These are phyloP conservation scores for Elmis aenea DNA, from an alignment of 2,888 invertebrate genomes.

Conservation along the genomic window DNA sequence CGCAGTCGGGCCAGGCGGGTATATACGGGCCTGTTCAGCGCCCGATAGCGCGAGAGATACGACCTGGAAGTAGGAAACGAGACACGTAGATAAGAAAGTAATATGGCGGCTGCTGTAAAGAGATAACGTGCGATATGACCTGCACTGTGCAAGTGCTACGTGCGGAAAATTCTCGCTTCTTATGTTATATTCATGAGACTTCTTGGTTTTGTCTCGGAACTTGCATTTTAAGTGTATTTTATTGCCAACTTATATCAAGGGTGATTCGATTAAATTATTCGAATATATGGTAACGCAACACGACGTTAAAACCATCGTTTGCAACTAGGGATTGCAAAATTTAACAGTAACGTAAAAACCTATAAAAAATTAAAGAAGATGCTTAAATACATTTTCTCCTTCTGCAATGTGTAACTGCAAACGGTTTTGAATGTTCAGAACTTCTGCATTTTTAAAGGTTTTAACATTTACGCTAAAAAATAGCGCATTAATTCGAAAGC, in stretches of 20 bases:
- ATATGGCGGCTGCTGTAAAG: conserved; percentile 45
- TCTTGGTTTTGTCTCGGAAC: conserved; percentile 8
- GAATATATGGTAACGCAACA: too few relatives aligned
- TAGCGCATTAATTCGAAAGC: too few relatives aligned
- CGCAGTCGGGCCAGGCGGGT: conserved; percentile 23
- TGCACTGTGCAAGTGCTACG: conserved; percentile 29
- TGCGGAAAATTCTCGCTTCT: conserved; percentile 20
- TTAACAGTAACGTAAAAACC: too few relatives aligned
- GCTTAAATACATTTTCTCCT: too few relatives aligned
- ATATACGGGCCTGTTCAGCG: conserved; percentile 38
- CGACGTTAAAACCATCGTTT: too few relatives aligned
- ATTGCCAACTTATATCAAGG: conserved; percentile 1
- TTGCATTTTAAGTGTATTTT: conserved; percentile 5
- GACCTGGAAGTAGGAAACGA: conserved; percentile 46
- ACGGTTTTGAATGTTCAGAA: too few relatives aligned
- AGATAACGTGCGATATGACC: conserved; percentile 43
- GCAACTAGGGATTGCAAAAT: too few relatives aligned
- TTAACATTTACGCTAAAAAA: too few relatives aligned
- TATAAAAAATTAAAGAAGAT: too few relatives aligned
- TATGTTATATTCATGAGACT: conserved; percentile 7
- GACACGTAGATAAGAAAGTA: conserved; percentile 46
- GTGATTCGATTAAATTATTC: conserved; percentile 8
- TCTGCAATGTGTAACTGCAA: too few relatives aligned
- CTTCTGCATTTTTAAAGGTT: too few relatives aligned
- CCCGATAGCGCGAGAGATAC: conserved; percentile 45